A percentile compares a stretch with the other conserved stretches of the same genome.
Evolutionary conservation across 2,797 vertebrate species (phyloP).

Genomic region (Liasis olivaceus): DNA sequence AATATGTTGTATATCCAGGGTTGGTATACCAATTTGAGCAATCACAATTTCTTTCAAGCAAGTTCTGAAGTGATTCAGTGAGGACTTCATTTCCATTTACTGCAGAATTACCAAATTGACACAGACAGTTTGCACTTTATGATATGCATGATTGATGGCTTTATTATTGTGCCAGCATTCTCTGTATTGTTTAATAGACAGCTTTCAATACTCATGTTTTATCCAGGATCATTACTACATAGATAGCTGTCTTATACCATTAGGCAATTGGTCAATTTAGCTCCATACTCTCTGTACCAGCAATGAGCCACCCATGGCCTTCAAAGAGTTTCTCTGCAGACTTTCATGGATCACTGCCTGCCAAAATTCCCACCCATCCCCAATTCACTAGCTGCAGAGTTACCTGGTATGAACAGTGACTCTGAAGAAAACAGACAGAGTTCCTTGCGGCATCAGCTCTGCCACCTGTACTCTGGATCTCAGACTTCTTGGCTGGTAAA

Average conservation of each 20-base stretch:
- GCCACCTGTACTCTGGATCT: background rate
- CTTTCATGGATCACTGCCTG: background rate
- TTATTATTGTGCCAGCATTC: conserved; percentile 19
- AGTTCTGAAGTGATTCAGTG: background rate
- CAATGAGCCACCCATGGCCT: background rate
- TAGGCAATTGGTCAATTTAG: background rate
- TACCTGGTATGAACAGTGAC: background rate
- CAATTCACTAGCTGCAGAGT: background rate
- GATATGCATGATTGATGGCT: conserved; percentile 26
- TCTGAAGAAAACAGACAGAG: background rate
- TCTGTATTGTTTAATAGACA: conserved; percentile 15
- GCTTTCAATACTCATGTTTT: conserved; percentile 15
- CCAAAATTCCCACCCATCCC: background rate
- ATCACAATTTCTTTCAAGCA: background rate
- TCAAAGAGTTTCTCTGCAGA: background rate
- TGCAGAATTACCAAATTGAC: conserved; percentile 28
- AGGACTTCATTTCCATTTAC: conserved; percentile 17
- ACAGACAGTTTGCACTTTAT: conserved; percentile 19
- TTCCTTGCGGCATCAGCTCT: background rate
- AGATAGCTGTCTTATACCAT: background rate
- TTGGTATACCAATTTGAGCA: background rate
- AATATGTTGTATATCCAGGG: background rate
- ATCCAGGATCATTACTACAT: background rate
- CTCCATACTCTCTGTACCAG: background rate
- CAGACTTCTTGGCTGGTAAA: background rate